Base-by-base conservation (phyloP, 2,797 vertebrate genomes). In the Coreius guichenoti region DNA sequence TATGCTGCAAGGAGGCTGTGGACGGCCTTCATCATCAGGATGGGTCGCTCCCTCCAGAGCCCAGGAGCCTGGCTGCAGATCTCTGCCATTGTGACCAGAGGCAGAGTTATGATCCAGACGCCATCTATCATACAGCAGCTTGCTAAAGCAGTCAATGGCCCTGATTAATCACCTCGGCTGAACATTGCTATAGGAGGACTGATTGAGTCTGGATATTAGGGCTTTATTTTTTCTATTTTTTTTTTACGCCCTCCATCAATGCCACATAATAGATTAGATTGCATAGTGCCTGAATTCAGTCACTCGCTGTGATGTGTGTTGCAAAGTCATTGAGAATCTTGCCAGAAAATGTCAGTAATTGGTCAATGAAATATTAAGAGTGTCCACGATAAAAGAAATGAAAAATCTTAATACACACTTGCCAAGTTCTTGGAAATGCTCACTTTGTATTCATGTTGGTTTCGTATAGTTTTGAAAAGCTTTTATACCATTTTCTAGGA, bases 121-220 rank as follows among this genome's bases (percentile, higher is more conserved):
- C 73, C 75, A 87, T 75, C 70, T 85, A 85, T 70, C 58, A 87
- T 86, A 87, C 75, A 84, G 61, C 86, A 73, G 86, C 73, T 78
- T 81, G 86, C 82, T 84, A 68, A 80, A 51, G 80, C 78, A 87
- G 86, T 84, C 86, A 87, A 77, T 87, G 86, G 61, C n/a, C 21
- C 78, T 87, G 86, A 87, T 87, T 87, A 84, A 87, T 87, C 77
- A 80, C 82, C 33, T 21, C 51, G 49, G 82, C 78, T 45, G 23
- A 80, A 78, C 76, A 69, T 70, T 80, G 82, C 86, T 76, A 49
- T 81, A 80, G 77, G 86, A 84, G 77, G 29, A 74, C 56, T 79
- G 76, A 85, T 80, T 65, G 83, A 80, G 77, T 73, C 84, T 63
- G 84, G 84, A 81, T 85, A 80, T 85, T 85, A 80, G 45, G 47